Conservation (phyloP, 2,113 vertebrate genomes). For the Oryzias melastigma region DNA sequence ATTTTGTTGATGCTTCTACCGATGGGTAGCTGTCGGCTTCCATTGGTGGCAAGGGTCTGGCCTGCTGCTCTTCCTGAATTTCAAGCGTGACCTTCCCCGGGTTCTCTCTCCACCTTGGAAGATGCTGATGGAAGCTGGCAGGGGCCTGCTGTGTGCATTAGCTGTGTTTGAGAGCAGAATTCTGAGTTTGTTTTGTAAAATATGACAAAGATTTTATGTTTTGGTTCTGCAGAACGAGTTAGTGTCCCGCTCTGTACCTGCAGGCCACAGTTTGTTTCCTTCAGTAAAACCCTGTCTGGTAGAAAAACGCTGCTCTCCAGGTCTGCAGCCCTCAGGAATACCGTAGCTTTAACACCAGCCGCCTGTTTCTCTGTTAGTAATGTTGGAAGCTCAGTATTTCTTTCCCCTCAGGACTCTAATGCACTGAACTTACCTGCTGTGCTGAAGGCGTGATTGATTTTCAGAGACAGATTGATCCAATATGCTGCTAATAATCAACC, state of each 20-base stretch:
- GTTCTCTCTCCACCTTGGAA: neutral
- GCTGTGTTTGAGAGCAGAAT: neutral
- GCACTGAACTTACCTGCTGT: slow-evolving; percentile 3
- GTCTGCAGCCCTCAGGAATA: slow-evolving; percentile 25
- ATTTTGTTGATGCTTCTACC: slow-evolving; percentile 22
- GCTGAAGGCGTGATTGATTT: slow-evolving; percentile 33
- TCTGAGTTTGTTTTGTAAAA: slow-evolving; percentile 31
- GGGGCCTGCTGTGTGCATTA: neutral
- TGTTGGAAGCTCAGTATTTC: slow-evolving; percentile 13
- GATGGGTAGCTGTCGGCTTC: slow-evolving; percentile 29
- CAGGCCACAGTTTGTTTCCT: slow-evolving; percentile 8
- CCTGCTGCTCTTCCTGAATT: slow-evolving; percentile 16
- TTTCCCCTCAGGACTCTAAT: slow-evolving; percentile 25
- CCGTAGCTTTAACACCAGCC: slow-evolving; percentile 7
- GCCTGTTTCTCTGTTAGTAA: slow-evolving; percentile 6
- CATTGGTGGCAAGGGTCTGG: slow-evolving; percentile 5
- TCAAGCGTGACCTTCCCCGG: slow-evolving; percentile 30
- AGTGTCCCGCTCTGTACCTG: neutral
- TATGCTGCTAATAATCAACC: slow-evolving; percentile 32
- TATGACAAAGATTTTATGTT: slow-evolving; percentile 4
- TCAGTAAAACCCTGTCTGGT: slow-evolving; percentile 30
- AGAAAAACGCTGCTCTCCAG: slow-evolving; percentile 33
- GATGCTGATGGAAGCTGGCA: slow-evolving; percentile 12
- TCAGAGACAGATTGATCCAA: slow-evolving; percentile 42
- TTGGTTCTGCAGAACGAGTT: neutral